Evolutionary conservation across 2,113 vertebrate genomes (phyloP), one percentile per base, ranked within the genome.

Genomic region (Pica pica): DNA sequence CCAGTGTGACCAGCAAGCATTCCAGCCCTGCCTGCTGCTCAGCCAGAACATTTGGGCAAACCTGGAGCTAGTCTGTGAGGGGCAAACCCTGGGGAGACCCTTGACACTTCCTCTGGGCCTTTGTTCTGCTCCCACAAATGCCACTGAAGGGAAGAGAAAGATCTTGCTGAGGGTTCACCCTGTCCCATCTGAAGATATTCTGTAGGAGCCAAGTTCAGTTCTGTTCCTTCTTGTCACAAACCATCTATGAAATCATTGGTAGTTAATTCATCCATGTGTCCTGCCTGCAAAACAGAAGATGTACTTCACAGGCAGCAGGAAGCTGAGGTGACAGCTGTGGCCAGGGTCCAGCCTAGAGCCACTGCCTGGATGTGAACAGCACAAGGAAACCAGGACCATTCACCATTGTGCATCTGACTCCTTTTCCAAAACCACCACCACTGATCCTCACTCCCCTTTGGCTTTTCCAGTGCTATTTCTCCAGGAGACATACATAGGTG

Each of bases 231-330:
- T 41, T 8, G 8, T 37, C 19, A 67, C 67, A 70, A 86, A 50
- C 9, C n/a, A 6, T 13, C 44, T 69, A 9, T 39, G 35, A 23
- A 74, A 44, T 44, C 1, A 1, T 18, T 0, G 0, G 41, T 26
- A 41, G 23, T 70, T 61, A 50, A 39, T 75, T 17, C 1, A 0
- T 52, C 52, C 3, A 0, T 1, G 1, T 0, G 1, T 33, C 27
- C 17, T 35, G 31, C 41, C 41, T 52, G 35, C 41, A n/a, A 70
- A 89, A 52, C 14, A 67, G 41, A 64, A 49, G 35, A 50, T 44
- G 23, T 10, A 11, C 17, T n/a, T 22, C 7, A 12, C 17, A 65
- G 47, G 53, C 57, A 53, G 16, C 2, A 1, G 55, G 55, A 44
- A 78, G 24, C 30, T 70, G 0, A 2, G 23, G 3, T 56, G 35